Conservation (phyloP, 2,113 vertebrate genomes). For the Proteles cristata region DNA sequence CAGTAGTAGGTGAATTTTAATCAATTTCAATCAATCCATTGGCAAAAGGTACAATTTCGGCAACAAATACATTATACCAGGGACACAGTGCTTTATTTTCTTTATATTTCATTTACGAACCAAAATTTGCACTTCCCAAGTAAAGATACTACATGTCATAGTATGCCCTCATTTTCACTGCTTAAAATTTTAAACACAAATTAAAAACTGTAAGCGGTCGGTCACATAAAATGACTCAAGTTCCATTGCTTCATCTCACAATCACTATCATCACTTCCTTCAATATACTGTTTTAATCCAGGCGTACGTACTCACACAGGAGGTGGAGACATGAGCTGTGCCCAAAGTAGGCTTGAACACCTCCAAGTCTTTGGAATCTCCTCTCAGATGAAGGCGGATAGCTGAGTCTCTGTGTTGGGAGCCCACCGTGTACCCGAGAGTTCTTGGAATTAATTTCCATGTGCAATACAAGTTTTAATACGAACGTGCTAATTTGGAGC, state of each 20-base stretch:
- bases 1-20: neutral
- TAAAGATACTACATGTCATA: neutral
- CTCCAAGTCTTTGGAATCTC: neutral
- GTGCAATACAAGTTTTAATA: neutral
- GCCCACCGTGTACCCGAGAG: rapidly evolving
- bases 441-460: neutral
- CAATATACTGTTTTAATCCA: neutral
- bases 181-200: neutral
- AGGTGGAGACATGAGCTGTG: neutral
- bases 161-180: neutral
- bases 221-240: neutral
- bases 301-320: neutral
- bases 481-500: neutral
- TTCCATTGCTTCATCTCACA: neutral
- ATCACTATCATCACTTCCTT: neutral
- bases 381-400: neutral
- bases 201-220: neutral
- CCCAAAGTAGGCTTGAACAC: neutral
- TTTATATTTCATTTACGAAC: neutral
- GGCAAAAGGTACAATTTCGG: neutral
- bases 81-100: neutral
- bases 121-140: neutral
- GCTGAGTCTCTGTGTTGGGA: neutral
- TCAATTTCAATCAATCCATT: neutral
- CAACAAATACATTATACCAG: neutral